Conservation (phyloP, 1,140 invertebrate genomes). For the Eupeodes corollae region DNA sequence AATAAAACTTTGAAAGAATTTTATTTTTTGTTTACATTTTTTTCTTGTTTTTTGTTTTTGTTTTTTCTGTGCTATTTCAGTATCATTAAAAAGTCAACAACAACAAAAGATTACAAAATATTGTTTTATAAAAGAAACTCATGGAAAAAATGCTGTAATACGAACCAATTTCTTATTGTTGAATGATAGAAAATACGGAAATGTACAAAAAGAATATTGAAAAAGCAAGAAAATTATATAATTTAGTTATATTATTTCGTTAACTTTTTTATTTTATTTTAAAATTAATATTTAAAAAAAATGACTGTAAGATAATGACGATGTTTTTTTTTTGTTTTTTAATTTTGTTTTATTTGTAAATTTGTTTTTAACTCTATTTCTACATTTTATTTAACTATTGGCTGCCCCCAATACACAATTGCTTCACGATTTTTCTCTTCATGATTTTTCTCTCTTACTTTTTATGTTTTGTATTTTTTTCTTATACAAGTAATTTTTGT, state of each 20-base stretch:
- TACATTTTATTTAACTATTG: conserved; percentile 13
- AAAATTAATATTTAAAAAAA: too few species aligned
- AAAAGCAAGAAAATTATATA: too few species aligned
- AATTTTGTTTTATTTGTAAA: background rate
- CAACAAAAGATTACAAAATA: background rate
- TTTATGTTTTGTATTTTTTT: conserved; percentile 5
- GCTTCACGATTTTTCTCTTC: conserved; percentile 31
- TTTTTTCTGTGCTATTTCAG: too few species aligned
- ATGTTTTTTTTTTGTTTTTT: background rate
- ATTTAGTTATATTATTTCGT: too few species aligned
- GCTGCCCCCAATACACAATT: conserved; percentile 39
- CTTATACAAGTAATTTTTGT: too few species aligned
- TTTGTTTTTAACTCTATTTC: background rate
- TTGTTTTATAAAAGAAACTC: background rate
- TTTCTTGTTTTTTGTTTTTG: too few species aligned
- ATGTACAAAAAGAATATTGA: too few species aligned
- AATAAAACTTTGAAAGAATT: conserved; percentile 8
- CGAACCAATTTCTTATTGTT: background rate
- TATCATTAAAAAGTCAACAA: too few species aligned
- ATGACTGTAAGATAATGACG: too few species aligned
- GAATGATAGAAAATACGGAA: too few species aligned
- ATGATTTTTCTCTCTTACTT: conserved; percentile 21
- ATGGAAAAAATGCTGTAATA: conserved; percentile 2
- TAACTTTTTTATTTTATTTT: too few species aligned
- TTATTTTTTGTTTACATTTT: too few species aligned